Conservation (phyloP, 2,113 vertebrate species). For the Actenoides lindsayi region DNA sequence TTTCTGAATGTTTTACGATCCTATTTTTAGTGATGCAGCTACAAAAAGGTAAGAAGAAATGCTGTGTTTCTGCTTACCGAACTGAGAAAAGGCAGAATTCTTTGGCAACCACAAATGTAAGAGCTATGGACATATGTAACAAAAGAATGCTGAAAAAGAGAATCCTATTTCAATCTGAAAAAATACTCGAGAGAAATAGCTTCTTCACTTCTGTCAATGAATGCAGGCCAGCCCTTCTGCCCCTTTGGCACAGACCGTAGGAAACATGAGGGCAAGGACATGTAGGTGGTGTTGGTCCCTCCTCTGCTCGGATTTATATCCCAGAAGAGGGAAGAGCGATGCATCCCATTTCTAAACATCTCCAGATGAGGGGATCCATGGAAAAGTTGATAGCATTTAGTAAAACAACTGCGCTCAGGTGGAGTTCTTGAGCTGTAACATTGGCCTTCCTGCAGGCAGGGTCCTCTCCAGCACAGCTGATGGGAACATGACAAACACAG, state of each 20-base stretch:
- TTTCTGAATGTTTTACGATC: background rate
- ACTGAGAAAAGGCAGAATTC: background rate
- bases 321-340: background rate
- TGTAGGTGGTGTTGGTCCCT: background rate
- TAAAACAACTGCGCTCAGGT: fast-evolving
- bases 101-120: background rate
- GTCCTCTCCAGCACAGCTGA: background rate
- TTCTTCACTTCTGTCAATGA: background rate
- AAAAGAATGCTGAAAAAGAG: background rate
- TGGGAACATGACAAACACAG: background rate
- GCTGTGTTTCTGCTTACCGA: background rate
- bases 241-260: background rate
- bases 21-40: background rate
- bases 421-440: background rate
- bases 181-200: background rate
- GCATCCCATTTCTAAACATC: background rate
- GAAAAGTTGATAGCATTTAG: background rate
- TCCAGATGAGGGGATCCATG: background rate
- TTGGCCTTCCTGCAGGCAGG: background rate
- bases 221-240: background rate
- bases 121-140: background rate
- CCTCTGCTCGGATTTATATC: background rate
- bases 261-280: background rate
- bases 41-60: background rate
- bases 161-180: background rate